Base-by-base conservation (phyloP, 2,113 vertebrate genomes). In the Catharus minimus region DNA sequence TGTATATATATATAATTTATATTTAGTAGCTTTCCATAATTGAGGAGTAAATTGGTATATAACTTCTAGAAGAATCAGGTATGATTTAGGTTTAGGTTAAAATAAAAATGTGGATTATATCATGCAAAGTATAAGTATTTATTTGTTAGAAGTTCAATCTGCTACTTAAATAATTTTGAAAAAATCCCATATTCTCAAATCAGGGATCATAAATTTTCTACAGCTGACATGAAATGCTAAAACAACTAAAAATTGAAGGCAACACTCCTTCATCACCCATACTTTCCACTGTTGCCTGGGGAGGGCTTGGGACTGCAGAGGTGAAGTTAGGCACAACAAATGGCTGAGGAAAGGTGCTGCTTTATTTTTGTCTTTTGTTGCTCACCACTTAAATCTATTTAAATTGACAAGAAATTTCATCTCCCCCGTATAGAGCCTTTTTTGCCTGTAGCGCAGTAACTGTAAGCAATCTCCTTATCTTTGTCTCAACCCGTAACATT, bases 271-370 rank as follows among this genome's bases (percentile, higher is more conserved):
- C 11, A 64, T 33, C 36, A 32, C 5, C 7, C 24, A 50, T 52
- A 24, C 4, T 8, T 69, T 64, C 55, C 38, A n/a, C 19, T 47
- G 9, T 24, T 78, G 46, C 13, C 7, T 68, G 24, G 23, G 21
- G 11, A 65, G 30, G 58, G 36, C 20, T 38, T 64, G 15, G 11
- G 17, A 83, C 6, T 14, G 20, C 15, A 50, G 11, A 16, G 47
- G 2, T 22, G 19, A 82, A 61, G 21, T 3, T 64, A 8, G 5
- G 9, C 21, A 43, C 52, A 5, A 57, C 19, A 67, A 86, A 75
- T 0, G 0, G 2, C 3, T 11, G 3, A 60, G 11, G 5, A 77
- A 86, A 53, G 13, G 2, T 76, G 9, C 6, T 62, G 3, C 1
- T 53, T 69, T 41, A 9, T 32, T 69, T 28, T 46, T 69, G 5